Base-by-base conservation (phyloP, 2,888 invertebrate genomes). In the Frankliniella intonsa region DNA sequence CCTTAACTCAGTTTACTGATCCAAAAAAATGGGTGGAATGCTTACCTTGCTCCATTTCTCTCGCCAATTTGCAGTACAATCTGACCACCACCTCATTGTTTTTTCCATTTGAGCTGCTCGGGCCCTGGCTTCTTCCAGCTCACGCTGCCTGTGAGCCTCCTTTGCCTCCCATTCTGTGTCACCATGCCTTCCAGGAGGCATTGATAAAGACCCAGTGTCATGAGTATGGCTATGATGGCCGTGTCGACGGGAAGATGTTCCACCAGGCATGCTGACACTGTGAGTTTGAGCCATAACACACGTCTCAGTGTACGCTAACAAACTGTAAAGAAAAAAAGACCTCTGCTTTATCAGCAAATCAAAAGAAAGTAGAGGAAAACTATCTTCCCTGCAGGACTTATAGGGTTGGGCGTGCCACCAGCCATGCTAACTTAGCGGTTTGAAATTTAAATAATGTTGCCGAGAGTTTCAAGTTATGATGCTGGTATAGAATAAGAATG, bases 61-160 rank as follows among this genome's bases (percentile, higher is more conserved):
- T 62, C 97, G 90, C 97, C 97, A 97, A 87, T 96, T 96, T 0
- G 97, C 96, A 0, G 98, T 98, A 88, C 99, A 99, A 88, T 98
- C 98, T 81, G 95, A 97, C 98, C 94, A 99, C 98, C 98, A 99
- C 83, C 97, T 91, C 98, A 99, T 98, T 0, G 98, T 99, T 88
- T 98, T 98, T 88, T 99, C 99, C 99, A 99, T 99, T 89, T 99
- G 98, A 0, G 97, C 94, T 22, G 97, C 97, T 84, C 98, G 89
- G 7, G 97, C 97, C 84, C 97, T 90, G 0, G 97, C 97, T 87
- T 98, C 98, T 86, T 98, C 97, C 84, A 99, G 89, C 87, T 99
- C 98, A 81, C 96, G 90, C 86, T 92, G 90, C 17, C 92, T 89
- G 83, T 93, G 88, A 80, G 92, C 91, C 90, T 94, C 94, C 87